Percentiles rank a stretch among this genome's conserved stretches.
These are phyloP conservation scores for Streptopelia turtur DNA, from an alignment of 2,797 vertebrate species.

Conservation along the genomic window DNA sequence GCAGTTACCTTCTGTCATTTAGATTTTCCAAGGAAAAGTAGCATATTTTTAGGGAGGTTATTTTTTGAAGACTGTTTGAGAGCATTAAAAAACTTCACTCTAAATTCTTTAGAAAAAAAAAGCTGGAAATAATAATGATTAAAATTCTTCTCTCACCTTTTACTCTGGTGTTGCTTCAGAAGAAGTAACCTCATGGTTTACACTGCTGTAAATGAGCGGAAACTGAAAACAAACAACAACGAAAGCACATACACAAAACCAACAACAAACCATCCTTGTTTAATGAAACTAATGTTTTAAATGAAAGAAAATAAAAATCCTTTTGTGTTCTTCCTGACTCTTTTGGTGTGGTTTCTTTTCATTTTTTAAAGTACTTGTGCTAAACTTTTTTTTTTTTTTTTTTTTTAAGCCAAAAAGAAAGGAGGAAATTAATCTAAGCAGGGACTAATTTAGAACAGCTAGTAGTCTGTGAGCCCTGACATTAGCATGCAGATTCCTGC, in stretches of 20 bases:
- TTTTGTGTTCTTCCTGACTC: neutral
- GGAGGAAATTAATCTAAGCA: neutral
- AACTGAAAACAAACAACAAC: neutral
- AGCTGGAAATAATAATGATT: neutral
- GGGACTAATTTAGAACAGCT: neutral
- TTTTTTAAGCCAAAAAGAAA: neutral
- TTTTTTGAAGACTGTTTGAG: neutral
- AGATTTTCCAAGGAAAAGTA: neutral
- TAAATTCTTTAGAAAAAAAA: neutral
- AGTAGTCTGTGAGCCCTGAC: neutral
- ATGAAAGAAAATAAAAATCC: neutral
- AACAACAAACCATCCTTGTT: fast-evolving
- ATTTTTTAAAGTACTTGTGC: neutral
- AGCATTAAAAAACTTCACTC: neutral
- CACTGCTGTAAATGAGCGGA: neutral
- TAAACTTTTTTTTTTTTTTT: neutral
- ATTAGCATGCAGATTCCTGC: constrained; percentile 61
- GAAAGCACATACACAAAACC: neutral
- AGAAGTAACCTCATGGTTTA: neutral
- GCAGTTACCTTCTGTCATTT: neutral
- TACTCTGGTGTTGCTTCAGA: neutral
- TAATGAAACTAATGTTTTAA: neutral
- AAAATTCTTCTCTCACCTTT: neutral
- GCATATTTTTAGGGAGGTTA: neutral
- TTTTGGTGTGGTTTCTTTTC: neutral